phyloP scores from a whole-genome alignment of 2,888 invertebrate species.

The Catocala nupta region DNA sequence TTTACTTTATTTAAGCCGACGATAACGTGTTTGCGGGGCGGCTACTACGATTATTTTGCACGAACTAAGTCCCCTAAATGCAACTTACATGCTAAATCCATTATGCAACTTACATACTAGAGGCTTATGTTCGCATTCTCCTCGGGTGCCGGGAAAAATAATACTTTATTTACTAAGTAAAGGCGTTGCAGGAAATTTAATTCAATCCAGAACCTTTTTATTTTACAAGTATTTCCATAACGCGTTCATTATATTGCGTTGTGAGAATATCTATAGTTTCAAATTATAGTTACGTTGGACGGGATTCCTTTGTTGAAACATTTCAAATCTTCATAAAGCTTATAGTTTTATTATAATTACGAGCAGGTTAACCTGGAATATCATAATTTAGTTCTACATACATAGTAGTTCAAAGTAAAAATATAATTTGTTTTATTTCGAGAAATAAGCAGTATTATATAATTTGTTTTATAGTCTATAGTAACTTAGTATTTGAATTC shows the following conservation, averaged over 20 bases:
- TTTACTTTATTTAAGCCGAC: conserved; percentile 40
- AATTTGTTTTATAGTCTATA: too few relatives aligned
- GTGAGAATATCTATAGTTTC: conserved; percentile 2
- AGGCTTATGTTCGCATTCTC: conserved; percentile 62
- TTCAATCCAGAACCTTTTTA: conserved; percentile 36
- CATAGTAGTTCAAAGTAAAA: too few relatives aligned
- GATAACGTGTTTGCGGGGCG: conserved; percentile 49
- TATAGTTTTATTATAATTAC: too few relatives aligned
- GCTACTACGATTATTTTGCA: conserved; percentile 60
- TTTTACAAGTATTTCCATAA: conserved; percentile 48
- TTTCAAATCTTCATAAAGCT: too few relatives aligned
- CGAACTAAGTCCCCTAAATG: conserved; percentile 66
- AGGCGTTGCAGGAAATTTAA: conserved; percentile 55
- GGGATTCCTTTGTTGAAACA: too few relatives aligned
- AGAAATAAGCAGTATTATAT: too few relatives aligned
- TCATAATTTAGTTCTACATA: too few relatives aligned
- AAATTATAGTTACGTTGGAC: background rate
- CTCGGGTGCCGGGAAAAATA: conserved; percentile 51
- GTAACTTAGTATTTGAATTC: too few relatives aligned
- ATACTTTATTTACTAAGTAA: conserved; percentile 52
- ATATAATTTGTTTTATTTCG: too few relatives aligned
- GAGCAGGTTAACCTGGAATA: too few relatives aligned
- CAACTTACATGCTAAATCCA: conserved; percentile 77
- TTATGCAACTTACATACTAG: conserved; percentile 77
- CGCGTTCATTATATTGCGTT: conserved; percentile 22